phyloP scores from a whole-genome alignment of 2,797 vertebrate species.

The Periophthalmus magnuspinnatus region DNA sequence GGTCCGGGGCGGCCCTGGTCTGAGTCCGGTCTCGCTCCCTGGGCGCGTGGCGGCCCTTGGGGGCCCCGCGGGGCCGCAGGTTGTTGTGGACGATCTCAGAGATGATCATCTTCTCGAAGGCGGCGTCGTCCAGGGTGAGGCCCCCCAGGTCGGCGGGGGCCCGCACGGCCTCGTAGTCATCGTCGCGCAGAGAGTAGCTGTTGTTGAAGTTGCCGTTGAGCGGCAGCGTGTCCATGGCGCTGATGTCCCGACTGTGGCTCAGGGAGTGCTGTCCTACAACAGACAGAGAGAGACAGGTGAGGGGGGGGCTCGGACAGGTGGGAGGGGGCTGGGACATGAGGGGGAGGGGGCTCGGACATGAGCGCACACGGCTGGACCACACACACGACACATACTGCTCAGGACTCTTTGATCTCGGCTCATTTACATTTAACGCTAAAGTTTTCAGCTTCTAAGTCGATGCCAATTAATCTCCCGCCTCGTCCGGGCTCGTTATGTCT shows the following conservation, averaged over 20 bases:
- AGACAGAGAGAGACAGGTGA: conserved; percentile 47
- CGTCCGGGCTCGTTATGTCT: conserved; percentile 33
- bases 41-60: conserved; percentile 61
- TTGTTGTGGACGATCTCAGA: conserved; percentile 99
- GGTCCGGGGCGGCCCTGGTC: conserved; percentile 59
- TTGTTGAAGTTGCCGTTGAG: conserved; percentile 99
- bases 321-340: no score
- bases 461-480: conserved; percentile 51
- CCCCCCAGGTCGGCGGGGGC: conserved; percentile 85
- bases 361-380: conserved; percentile 40
- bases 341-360: conserved; percentile 10
- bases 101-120: conserved; percentile 99
- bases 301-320: no score
- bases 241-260: conserved; percentile 98
- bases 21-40: conserved; percentile 60
- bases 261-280: conserved; percentile 97
- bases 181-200: conserved; percentile 95
- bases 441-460: conserved; percentile 43
- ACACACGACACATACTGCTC: conserved; percentile 87
- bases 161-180: conserved; percentile 87
- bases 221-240: conserved; percentile 99
- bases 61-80: conserved; percentile 85
- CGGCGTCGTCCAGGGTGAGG: conserved; percentile 90
- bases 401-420: conserved; percentile 78
- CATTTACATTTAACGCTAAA: conserved; percentile 48